Base-by-base conservation (phyloP, 2,888 invertebrate genomes). In the Dryobotodes eremita region DNA sequence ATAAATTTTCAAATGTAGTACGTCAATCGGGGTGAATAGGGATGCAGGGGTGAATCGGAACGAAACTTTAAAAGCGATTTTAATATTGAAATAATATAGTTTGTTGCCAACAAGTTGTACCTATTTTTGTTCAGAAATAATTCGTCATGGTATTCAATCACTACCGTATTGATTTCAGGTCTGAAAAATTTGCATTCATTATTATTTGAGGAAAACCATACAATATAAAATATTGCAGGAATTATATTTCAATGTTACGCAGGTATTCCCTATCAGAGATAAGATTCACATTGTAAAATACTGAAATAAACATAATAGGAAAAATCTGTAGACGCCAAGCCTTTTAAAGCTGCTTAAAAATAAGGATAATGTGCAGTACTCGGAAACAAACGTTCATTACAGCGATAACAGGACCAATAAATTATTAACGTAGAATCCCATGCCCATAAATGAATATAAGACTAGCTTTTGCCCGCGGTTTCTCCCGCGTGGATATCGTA, bases 1-100 rank as follows among this genome's bases (percentile, higher is more conserved):
- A 55, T 55, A 76, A 76, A 64, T 55, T 55, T 26, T 64, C 10
- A 46, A 46, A 62, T 46, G 46, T 53, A 55, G 10, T 17, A 17
- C 31, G 31, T 36, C 31, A 36, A 36, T 2, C 31, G 31, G 31
- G 31, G 31, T 36, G 31, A 36, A 36, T 36, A 1, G 31, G 31
- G n/a, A n/a, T n/a, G n/a, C n/a, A n/a, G 31, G 31, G 31, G 31
- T 36, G 31, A 36, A 36, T 36, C 31, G 31, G 31, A 36, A 36
- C 31, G 31, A 36, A 36, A 36, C 31, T 36, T 36, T 36, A 36
- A 36, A 36, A 36, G 31, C 2, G 31, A 36, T 2, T 36, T 36
- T 36, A 36, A 36, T 3, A 36, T 36, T 36, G 31, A 36, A 36
- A 36, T 36, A 36, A 36, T 36, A 36, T 36, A 36, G 31, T 36